Percentiles rank a stretch among this genome's conserved stretches.
phyloP scores from a whole-genome alignment of 2,797 vertebrate species.

The Chloroceryle inda region DNA sequence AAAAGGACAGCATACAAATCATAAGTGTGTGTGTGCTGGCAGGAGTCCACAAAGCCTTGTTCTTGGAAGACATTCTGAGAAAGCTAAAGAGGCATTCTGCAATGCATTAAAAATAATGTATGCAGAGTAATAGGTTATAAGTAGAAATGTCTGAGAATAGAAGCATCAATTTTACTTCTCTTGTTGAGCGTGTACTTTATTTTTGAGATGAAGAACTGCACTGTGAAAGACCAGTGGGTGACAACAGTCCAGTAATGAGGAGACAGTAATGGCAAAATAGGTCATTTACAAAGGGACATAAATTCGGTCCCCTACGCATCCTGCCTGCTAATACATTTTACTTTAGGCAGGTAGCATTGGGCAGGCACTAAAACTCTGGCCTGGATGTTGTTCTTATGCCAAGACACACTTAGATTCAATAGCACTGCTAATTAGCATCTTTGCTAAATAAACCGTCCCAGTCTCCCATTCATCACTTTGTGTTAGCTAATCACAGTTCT shows the following conservation, averaged over 20 bases:
- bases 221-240: background rate
- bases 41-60: slow-evolving; percentile 35
- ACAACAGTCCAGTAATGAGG: background rate
- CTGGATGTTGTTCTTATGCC: background rate
- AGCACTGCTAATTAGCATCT: slow-evolving; percentile 24
- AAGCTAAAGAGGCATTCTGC: slow-evolving; percentile 10
- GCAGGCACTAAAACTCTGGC: background rate
- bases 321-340: background rate
- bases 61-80: slow-evolving; percentile 52
- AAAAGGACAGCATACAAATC: slow-evolving; percentile 33
- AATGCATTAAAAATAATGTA: slow-evolving; percentile 48
- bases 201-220: background rate
- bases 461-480: background rate
- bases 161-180: background rate
- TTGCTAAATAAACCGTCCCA: background rate
- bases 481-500: background rate
- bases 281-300: background rate
- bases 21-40: background rate
- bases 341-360: background rate
- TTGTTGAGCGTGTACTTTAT: background rate
- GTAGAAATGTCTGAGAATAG: background rate
- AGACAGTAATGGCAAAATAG: background rate
- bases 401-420: slow-evolving; percentile 8
- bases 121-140: slow-evolving; percentile 26
- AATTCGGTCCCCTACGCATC: background rate